These are phyloP conservation scores for Cotesia glomerata DNA, from an alignment of 1,140 invertebrate species.

Conservation along the genomic window DNA sequence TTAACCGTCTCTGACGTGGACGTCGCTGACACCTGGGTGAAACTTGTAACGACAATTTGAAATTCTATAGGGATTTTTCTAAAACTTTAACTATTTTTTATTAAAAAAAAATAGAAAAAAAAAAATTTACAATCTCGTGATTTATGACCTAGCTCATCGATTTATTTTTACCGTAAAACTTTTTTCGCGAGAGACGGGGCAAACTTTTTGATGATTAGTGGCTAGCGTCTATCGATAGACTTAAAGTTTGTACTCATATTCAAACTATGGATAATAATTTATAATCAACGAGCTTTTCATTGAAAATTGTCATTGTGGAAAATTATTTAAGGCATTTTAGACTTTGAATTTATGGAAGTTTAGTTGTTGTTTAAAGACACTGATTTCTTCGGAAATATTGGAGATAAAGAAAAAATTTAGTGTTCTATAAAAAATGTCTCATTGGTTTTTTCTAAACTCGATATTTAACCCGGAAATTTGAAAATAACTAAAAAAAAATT, in stretches of 20 bases:
- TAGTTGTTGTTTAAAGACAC: too few species aligned
- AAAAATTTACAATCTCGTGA: conserved; percentile 1
- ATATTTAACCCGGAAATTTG: too few species aligned
- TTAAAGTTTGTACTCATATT: neutral
- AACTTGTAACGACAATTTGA: neutral
- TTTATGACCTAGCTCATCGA: conserved; percentile 23
- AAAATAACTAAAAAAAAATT: too few species aligned
- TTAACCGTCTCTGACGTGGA: too few species aligned
- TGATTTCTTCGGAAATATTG: too few species aligned
- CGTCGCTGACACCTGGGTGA: too few species aligned
- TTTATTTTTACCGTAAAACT: neutral
- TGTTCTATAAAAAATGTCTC: too few species aligned
- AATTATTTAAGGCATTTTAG: too few species aligned
- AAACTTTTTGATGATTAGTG: conserved; percentile 25
- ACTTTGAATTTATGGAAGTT: too few species aligned
- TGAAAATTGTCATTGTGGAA: too few species aligned
- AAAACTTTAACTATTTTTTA: neutral
- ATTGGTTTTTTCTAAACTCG: too few species aligned
- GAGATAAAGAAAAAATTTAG: too few species aligned
- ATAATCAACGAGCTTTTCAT: neutral
- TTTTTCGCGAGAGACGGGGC: neutral
- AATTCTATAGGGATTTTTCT: neutral
- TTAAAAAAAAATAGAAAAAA: conserved; percentile 1
- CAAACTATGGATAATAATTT: neutral
- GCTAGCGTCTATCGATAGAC: neutral